Evolutionary conservation across 1,140 invertebrate species (phyloP).

Genomic region (Brachionus rotundiformis): DNA sequence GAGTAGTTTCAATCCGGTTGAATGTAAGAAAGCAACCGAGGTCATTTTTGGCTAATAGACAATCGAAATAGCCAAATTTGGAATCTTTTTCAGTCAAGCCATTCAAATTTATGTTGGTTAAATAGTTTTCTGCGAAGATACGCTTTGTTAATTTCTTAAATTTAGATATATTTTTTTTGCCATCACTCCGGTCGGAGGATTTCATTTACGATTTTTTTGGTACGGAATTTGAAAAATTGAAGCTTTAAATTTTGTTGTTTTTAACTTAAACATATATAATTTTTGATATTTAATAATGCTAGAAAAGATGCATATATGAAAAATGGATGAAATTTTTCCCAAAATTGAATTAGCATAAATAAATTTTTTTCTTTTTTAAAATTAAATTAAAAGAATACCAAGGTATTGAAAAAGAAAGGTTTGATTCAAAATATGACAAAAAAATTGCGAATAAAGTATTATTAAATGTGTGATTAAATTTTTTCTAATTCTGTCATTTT

Average conservation of each 20-base stretch:
- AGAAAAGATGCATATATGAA: not conserved
- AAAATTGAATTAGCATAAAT: not conserved
- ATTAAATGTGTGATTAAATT: too few species aligned
- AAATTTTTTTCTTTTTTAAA: not conserved
- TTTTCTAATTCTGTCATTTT: too few species aligned
- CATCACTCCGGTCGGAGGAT: not conserved
- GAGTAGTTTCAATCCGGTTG: not conserved
- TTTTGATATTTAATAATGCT: not conserved
- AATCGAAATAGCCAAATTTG: not conserved
- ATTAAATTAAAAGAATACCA: not conserved
- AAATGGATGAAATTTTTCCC: not conserved
- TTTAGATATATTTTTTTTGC: not conserved
- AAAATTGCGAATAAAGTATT: too few species aligned
- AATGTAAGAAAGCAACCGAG: slow-evolving; percentile 20
- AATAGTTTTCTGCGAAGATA: not conserved
- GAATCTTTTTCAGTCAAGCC: not conserved
- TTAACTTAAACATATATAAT: not conserved
- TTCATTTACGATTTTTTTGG: not conserved
- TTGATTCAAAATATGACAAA: too few species aligned
- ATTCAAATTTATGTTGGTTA: not conserved
- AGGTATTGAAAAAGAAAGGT: too few species aligned
- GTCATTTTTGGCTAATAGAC: slow-evolving; percentile 4
- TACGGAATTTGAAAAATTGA: not conserved
- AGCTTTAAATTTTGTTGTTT: not conserved
- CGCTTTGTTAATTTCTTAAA: not conserved